These are phyloP conservation scores for Aurelia aurita complex sp. Pacific DNA, from an alignment of 30 jellyfish, hydroid and myxozoan genomes.

Conservation along the genomic window DNA sequence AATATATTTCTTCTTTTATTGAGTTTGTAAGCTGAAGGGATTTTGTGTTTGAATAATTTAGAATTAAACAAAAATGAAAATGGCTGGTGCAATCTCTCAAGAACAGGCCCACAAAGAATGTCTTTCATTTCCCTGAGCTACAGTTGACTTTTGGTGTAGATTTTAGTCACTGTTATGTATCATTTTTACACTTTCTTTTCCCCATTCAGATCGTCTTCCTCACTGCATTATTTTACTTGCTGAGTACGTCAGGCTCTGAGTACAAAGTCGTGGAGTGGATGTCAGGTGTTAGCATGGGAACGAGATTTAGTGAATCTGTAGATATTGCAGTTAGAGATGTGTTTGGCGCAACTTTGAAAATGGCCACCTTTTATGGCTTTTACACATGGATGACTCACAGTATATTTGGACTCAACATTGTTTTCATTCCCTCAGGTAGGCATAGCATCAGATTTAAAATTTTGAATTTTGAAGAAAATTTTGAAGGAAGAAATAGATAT, in stretches of 20 bases:
- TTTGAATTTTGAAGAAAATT: too few species aligned
- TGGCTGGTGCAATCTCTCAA: too few species aligned
- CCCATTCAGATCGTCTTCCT: constrained; percentile 67
- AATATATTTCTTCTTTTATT: too few species aligned
- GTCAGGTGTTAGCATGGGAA: constrained; percentile 93
- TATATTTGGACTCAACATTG: constrained; percentile 76
- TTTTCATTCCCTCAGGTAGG: constrained; percentile 95
- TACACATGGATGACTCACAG: constrained; percentile 97
- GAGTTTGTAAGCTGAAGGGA: too few species aligned
- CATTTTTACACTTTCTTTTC: neutral
- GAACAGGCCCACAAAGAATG: too few species aligned
- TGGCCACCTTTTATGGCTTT: constrained; percentile 94
- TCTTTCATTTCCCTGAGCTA: too few species aligned
- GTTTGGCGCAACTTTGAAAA: constrained; percentile 95
- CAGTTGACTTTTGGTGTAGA: too few species aligned
- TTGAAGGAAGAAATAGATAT: too few species aligned
- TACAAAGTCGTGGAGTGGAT: constrained; percentile 90
- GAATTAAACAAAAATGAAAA: too few species aligned
- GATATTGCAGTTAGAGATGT: constrained; percentile 87
- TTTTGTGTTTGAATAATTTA: too few species aligned
- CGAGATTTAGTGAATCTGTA: constrained; percentile 92
- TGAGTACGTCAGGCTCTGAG: constrained; percentile 86
- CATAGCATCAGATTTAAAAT: too few species aligned
- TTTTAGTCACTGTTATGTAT: too few species aligned
- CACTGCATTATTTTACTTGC: constrained; percentile 84